Evolutionary conservation across 2,113 vertebrate genomes (phyloP).

Genomic region (Equus quagga): DNA sequence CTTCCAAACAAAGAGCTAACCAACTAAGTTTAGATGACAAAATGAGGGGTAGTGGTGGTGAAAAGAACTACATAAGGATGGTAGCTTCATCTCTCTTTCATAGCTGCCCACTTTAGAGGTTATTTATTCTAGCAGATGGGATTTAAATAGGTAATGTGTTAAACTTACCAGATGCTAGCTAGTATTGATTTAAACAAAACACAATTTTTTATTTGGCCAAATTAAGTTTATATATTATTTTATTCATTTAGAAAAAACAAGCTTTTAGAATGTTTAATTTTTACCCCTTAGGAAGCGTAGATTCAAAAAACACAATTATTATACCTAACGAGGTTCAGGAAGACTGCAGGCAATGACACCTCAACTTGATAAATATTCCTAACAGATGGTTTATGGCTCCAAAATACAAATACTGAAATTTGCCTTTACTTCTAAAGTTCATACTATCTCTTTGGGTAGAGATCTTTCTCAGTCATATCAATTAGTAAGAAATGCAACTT

Average conservation of each 20-base stretch:
- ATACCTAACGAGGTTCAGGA: neutral
- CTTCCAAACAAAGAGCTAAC: neutral
- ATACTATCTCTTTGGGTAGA: neutral
- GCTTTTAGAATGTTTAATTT: neutral
- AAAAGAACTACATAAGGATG: neutral
- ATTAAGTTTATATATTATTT: neutral
- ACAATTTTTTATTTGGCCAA: neutral
- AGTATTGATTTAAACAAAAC: neutral
- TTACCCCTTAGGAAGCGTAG: neutral
- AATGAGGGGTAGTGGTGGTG: neutral
- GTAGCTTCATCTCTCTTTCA: neutral
- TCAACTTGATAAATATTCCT: neutral
- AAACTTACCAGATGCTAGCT: neutral
- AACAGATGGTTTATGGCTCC: neutral
- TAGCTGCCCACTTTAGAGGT: neutral
- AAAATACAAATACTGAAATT: conserved; percentile 42
- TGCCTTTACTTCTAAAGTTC: conserved; percentile 35
- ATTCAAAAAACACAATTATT: conserved; percentile 17
- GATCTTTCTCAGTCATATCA: neutral
- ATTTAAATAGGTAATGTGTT: neutral
- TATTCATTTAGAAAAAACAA: neutral
- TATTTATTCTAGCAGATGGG: neutral
- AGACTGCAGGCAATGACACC: neutral
- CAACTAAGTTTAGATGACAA: neutral
- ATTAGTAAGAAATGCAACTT: neutral